Base-by-base conservation (phyloP, 2,797 vertebrate species). In the Tangara arthus region DNA sequence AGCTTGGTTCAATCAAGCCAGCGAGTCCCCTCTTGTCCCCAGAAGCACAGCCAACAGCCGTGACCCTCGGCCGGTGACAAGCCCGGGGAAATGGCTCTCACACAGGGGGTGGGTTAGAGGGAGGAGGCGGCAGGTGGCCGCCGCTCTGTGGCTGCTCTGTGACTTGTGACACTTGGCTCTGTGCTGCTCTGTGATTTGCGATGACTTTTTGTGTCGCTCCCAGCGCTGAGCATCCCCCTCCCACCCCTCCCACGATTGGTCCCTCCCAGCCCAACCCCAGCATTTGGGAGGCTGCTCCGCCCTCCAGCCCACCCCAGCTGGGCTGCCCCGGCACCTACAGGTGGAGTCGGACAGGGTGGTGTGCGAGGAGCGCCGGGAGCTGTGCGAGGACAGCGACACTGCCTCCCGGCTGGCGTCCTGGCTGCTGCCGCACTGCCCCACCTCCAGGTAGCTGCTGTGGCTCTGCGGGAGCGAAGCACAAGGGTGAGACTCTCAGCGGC, bases 321-420 rank as follows among this genome's bases (percentile, higher is more conserved):
- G 27, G 76, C 60, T 17, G 28, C 6, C 50, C 17, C 0, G 0
- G 82, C 39, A 95, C 87, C 2, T 97, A 98, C 98, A 97, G 0
- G 97, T 98, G 7, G 99, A 98, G 97, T 99, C 98, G 0, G 98
- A 98, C 61, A 97, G 90, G 0, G 96, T 97, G 2, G 98, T 98
- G 95, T 97, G 97, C 9, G 98, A 98, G 70, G 98, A 98, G 88
- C 97, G 97, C 60, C 95, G 97, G 65, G 98, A 98, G 90, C 98
- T 98, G 95, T 97, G 98, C 55, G 98, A 98, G 1, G 98, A 98
- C 42, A 98, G 97, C 0, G 98, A 99, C 57, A 98, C 89, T 91
- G 96, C 94, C 73, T 98, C 98, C 68, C 75, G 94, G 65, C 59
- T 59, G 80, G 61, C n/a, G 4, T 91, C 94, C 69, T 94, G 87